Conservation (phyloP, 2,113 vertebrate species). For the Otocyon megalotis region DNA sequence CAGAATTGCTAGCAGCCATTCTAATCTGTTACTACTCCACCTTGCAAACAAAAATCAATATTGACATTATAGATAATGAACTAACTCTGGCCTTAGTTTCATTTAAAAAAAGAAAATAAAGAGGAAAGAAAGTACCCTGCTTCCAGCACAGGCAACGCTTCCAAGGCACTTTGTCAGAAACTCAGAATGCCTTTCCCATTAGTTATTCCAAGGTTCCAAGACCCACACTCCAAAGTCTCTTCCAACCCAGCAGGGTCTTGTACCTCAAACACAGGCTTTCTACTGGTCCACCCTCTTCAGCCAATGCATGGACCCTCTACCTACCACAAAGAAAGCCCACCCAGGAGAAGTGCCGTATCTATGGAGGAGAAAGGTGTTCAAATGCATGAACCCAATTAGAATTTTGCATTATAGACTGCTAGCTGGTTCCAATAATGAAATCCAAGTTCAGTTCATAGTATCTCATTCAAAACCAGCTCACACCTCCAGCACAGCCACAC, state of each 20-base stretch:
- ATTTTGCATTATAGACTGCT: constrained; percentile 33
- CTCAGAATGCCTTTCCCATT: neutral
- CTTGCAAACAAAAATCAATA: constrained; percentile 70
- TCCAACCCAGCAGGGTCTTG: neutral
- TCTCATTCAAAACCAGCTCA: constrained; percentile 52
- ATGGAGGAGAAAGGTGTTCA: neutral
- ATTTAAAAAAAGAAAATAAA: neutral
- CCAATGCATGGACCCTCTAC: neutral
- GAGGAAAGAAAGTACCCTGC: neutral
- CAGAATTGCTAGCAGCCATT: constrained; percentile 47
- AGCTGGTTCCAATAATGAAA: constrained; percentile 50
- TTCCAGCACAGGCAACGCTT: neutral
- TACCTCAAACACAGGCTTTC: neutral
- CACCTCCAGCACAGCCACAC: neutral
- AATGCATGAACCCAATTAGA: constrained; percentile 17
- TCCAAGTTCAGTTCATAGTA: constrained; percentile 29
- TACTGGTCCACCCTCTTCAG: neutral
- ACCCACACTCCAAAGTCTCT: neutral
- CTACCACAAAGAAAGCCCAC: neutral
- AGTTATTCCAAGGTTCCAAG: neutral
- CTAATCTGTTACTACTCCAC: constrained; percentile 65
- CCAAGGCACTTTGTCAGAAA: neutral
- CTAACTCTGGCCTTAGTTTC: constrained; percentile 38
- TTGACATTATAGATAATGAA: constrained; percentile 64
- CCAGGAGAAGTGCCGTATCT: neutral